Percentiles rank a stretch among this genome's conserved stretches.
phyloP scores from a whole-genome alignment of 1,140 invertebrate species.

The Battus philenor region DNA sequence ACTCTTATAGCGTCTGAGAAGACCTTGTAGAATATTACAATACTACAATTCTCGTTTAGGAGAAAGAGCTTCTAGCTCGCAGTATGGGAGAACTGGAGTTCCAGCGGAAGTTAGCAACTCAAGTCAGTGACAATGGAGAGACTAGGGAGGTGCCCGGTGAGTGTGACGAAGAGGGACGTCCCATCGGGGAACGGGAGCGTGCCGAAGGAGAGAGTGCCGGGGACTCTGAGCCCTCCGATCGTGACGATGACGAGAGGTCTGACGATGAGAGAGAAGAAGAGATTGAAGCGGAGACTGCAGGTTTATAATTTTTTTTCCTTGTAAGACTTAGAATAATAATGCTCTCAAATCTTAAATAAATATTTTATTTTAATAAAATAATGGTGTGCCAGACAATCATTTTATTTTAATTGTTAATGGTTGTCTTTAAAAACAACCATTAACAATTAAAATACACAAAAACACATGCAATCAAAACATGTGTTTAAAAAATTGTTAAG shows the following conservation, averaged over 20 bases:
- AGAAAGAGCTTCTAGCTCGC: constrained; percentile 66
- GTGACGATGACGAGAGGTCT: constrained; percentile 60
- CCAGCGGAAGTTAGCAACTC: constrained; percentile 47
- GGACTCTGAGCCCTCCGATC: constrained; percentile 77
- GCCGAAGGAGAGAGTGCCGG: constrained; percentile 78
- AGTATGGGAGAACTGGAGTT: constrained; percentile 73
- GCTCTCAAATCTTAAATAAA: no score
- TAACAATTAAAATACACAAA: no score
- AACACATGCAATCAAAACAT: no score
- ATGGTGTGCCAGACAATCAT: no score
- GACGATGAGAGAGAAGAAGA: constrained; percentile 68
- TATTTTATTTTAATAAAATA: not conserved
- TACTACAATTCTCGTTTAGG: constrained; percentile 35
- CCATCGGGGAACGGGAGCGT: constrained; percentile 74
- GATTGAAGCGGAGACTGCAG: constrained; percentile 54
- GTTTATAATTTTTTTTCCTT: no score
- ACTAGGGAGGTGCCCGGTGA: constrained; percentile 22
- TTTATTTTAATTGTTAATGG: no score
- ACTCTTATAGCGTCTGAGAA: no score
- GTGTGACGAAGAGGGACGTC: constrained; percentile 17
- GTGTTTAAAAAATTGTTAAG: no score
- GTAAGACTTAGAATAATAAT: no score
- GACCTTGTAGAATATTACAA: no score
- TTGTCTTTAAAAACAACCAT: no score
- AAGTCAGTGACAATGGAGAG: constrained; percentile 24